Base-by-base conservation (phyloP, 2,888 invertebrate genomes). In the Eupithecia vulgata region DNA sequence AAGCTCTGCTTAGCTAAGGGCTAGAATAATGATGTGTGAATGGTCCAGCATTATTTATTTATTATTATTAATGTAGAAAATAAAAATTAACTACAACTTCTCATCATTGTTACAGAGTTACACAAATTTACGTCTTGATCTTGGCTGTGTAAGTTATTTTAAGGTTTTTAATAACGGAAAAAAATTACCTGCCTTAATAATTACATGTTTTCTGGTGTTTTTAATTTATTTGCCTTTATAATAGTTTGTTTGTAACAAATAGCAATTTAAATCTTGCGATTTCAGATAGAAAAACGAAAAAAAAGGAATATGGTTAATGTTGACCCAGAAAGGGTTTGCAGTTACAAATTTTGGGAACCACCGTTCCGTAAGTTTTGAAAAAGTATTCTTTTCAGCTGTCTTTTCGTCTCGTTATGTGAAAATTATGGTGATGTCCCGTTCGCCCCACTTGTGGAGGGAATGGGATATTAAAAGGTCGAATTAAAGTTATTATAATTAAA, bases 261-360 rank as follows among this genome's bases (percentile, higher is more conserved):
- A 8, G n/a, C n/a, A 48, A n/a, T 34, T 5, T n/a, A 34, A 8
- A 17, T 35, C n/a, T n/a, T 35, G 12, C 37, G 13, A 21, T 65
- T 65, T 8, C 65, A 65, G 65, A 4, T 65, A 40, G 25, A 42
- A 40, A 37, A 65, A 40, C 40, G 65, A 13, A 65, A 40, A 25
- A 0, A 42, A 65, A n/a, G 35, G 25, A 65, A 65, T 42, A 13
- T 0, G n/a, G 13, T 13, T 40, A 0, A 6, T 6, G 13, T 13
- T 21, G 65, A 40, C 1, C 5, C 6, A 21, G 15, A 65, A 1
- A 42, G 40, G 12, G 15, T 25, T n/a, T 65, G 65, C 35, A 13
- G 1, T 21, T 65, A 65, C 40, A 65, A 65, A 10, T 65, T 65
- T 40, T 65, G 65, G 65, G 65, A 65, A 25, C 40, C 65, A 21